These are phyloP conservation scores for Microcebus griseorufus DNA, from an alignment of 2,113 vertebrate genomes.

Conservation along the genomic window DNA sequence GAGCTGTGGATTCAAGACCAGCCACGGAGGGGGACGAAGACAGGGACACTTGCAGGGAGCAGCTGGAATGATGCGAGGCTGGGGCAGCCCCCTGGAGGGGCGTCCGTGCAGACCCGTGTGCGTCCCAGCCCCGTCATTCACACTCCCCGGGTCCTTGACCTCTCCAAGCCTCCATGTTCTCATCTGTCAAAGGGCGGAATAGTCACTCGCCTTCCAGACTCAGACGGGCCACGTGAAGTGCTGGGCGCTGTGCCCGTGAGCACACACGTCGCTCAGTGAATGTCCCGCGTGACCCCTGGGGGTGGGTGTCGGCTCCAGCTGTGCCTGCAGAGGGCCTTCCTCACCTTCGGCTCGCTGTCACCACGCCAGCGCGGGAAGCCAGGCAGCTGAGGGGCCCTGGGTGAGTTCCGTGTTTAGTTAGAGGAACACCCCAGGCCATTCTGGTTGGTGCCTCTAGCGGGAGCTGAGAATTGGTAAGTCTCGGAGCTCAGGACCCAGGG, in stretches of 20 bases:
- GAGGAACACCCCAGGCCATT: not conserved
- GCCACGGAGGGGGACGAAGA: not conserved
- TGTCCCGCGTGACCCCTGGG: fast-evolving
- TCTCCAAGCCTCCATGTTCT: not conserved
- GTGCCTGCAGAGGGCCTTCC: not conserved
- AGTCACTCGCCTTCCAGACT: not conserved
- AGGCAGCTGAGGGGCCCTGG: not conserved
- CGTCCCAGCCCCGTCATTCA: not conserved
- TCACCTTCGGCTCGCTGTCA: not conserved
- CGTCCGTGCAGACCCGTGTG: not conserved
- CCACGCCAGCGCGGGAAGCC: not conserved
- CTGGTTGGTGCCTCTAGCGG: not conserved
- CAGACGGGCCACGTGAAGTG: fast-evolving
- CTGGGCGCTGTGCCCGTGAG: not conserved
- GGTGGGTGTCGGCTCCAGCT: not conserved
- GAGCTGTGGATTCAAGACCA: not conserved
- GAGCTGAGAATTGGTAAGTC: not conserved
- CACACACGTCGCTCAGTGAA: fast-evolving
- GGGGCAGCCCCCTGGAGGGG: not conserved
- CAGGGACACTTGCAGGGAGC: not conserved
- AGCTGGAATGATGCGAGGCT: not conserved
- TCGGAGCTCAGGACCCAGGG: not conserved
- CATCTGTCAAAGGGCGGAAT: not conserved
- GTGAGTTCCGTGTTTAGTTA: too few species aligned
- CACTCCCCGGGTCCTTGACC: not conserved